Evolutionary conservation across 2,797 vertebrate genomes (phyloP).

Genomic region (Eupleurogrammus muticus): DNA sequence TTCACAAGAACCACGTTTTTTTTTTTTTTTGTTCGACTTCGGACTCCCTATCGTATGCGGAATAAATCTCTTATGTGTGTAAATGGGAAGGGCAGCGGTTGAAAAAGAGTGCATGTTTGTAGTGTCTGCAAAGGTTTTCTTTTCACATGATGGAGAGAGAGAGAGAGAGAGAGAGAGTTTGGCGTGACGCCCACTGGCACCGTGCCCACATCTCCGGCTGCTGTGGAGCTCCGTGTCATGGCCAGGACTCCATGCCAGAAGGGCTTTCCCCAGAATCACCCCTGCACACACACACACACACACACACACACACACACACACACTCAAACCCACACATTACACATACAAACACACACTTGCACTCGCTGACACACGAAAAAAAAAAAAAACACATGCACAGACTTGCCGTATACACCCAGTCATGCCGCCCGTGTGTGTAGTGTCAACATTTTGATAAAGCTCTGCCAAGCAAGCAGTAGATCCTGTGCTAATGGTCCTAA

Average conservation of each 20-base stretch:
- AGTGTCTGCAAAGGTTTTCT: conserved; percentile 36
- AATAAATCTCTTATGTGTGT: background rate
- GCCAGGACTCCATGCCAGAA: conserved; percentile 84
- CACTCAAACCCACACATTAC: conserved; percentile 18
- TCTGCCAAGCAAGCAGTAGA: conserved; percentile 29
- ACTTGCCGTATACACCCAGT: conserved; percentile 20
- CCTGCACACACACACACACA: conserved; percentile 41
- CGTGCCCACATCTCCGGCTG: conserved; percentile 77
- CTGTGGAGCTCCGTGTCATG: conserved; percentile 77
- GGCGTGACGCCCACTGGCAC: conserved; percentile 80
- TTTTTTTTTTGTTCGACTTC: too few species aligned
- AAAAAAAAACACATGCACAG: conserved; percentile 27
- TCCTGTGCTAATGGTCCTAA: conserved; percentile 25
- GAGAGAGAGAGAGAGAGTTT: conserved; percentile 45
- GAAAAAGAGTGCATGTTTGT: conserved; percentile 33
- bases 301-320: conserved; percentile 44
- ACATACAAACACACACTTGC: conserved; percentile 26
- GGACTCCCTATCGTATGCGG: background rate
- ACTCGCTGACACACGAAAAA: conserved; percentile 12
- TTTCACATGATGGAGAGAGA: conserved; percentile 46
- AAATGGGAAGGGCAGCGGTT: background rate
- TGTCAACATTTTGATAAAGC: conserved; percentile 57
- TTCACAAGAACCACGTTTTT: background rate
- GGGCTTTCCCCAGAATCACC: conserved; percentile 83
- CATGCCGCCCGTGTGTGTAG: conserved; percentile 48